These are phyloP conservation scores for Clivina fossor DNA, from an alignment of 2,888 invertebrate genomes.

Conservation along the genomic window DNA sequence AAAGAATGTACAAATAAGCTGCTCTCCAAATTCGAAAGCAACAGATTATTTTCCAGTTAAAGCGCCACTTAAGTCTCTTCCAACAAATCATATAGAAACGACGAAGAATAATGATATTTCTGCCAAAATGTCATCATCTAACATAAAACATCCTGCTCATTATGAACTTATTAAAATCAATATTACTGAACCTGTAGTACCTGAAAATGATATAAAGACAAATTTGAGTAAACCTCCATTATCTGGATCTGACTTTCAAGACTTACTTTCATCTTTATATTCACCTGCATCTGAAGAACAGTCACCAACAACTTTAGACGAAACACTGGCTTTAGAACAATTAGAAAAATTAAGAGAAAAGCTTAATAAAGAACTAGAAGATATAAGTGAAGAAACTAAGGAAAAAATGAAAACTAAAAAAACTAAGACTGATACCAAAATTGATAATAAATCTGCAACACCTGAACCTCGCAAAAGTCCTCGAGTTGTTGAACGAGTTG, in stretches of 20 bases:
- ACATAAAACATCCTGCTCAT: too few relatives aligned
- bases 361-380: constrained; percentile 56
- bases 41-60: too few relatives aligned
- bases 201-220: too few relatives aligned
- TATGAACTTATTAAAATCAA: too few relatives aligned
- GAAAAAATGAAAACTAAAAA: constrained; percentile 38
- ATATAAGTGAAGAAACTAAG: too few relatives aligned
- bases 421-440: neutral
- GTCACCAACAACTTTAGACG: constrained; percentile 54
- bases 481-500: constrained; percentile 19
- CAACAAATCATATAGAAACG: too few relatives aligned
- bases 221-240: constrained; percentile 44
- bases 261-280: constrained; percentile 36
- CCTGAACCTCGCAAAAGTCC: constrained; percentile 20
- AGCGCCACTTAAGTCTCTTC: too few relatives aligned
- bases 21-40: too few relatives aligned
- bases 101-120: too few relatives aligned
- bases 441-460: constrained; percentile 5
- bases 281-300: constrained; percentile 49
- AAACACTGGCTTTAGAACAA: constrained; percentile 57
- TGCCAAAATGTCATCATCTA: too few relatives aligned
- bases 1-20: too few relatives aligned
- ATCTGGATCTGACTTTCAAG: constrained; percentile 49
- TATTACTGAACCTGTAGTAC: too few relatives aligned
- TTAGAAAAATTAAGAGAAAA: constrained; percentile 55